Conservation (phyloP, 2,888 invertebrate species). For the Nysson spinosus region DNA sequence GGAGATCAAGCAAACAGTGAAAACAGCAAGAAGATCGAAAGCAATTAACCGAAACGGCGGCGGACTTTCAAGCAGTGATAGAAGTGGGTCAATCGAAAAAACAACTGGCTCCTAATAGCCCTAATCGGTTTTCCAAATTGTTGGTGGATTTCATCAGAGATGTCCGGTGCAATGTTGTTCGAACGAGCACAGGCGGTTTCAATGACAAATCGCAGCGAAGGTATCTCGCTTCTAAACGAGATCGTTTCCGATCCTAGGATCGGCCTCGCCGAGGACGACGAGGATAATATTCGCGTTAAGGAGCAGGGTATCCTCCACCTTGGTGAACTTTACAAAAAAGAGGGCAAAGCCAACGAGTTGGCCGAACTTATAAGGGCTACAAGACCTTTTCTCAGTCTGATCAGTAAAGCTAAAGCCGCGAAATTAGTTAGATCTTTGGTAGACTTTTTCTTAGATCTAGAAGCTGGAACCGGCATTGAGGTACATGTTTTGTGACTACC, state of each 20-base stretch:
- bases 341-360: constrained; percentile 94
- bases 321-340: constrained; percentile 94
- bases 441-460: constrained; percentile 97
- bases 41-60: constrained; percentile 18
- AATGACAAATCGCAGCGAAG: constrained; percentile 86
- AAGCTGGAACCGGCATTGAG: constrained; percentile 97
- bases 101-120: neutral
- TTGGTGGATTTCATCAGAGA: constrained; percentile 67
- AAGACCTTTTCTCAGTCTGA: constrained; percentile 94
- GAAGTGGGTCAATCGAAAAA: neutral
- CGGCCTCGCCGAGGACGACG: constrained; percentile 88
- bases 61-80: too few species aligned
- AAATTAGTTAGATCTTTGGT: constrained; percentile 97
- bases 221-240: constrained; percentile 86
- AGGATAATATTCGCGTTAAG: constrained; percentile 93
- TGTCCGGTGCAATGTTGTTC: constrained; percentile 95
- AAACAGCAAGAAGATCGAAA: constrained; percentile 59
- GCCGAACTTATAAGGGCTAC: constrained; percentile 96
- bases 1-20: constrained; percentile 45
- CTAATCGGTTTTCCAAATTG: neutral
- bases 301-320: constrained; percentile 96
- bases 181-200: constrained; percentile 89
- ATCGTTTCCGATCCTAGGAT: constrained; percentile 88
- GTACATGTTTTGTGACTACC: constrained; percentile 67
- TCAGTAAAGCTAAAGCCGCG: constrained; percentile 99